Base-by-base conservation (phyloP, 2,888 invertebrate species). In the Muschampia plurimacula region DNA sequence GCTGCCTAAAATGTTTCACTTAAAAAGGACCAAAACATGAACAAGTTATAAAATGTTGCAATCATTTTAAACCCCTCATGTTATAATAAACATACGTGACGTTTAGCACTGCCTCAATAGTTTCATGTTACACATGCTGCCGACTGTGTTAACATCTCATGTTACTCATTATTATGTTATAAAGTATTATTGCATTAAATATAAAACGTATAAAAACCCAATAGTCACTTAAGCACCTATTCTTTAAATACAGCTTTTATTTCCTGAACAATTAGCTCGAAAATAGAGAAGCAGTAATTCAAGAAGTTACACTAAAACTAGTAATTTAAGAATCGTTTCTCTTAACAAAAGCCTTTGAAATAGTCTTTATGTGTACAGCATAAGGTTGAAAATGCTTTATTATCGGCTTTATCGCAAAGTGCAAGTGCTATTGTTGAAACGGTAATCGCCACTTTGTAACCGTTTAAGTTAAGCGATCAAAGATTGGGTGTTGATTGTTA, bases 401-500 rank as follows among this genome's bases (percentile, higher is more conserved):
- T 60, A 36, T 36, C 10, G 1, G 28, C 2, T 3, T 36, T 32
- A 7, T 64, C 28, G 12, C 57, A 32, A 55, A 55, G n/a, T 60
- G 46, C 28, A 57, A 28, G 55, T 22, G 22, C 13, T 69, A 41
- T 69, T 52, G 63, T 69, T 22, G 28, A 28, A 67, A 55, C 59
- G 13, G 55, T 63, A 65, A 70, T 65, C 64, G 65, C 12, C 59
- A 70, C 65, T 70, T 70, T 59, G 41, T 60, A 63, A 70, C 15
- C 65, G 64, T 70, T 70, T 65, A 59, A 69, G 55, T 22, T 60
- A 55, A 55, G 55, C 55, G 70, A 70, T 70, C 44, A 57, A 65
- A 70, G 70, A 70, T 69, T 22, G 32, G 32, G 46, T 44, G 64
- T 55, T 57, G 65, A 70, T 70, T 59, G 22, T 59, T 59, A 65